Base-by-base conservation (phyloP, 2,888 invertebrate genomes). In the Mechanitis mazaeus region DNA sequence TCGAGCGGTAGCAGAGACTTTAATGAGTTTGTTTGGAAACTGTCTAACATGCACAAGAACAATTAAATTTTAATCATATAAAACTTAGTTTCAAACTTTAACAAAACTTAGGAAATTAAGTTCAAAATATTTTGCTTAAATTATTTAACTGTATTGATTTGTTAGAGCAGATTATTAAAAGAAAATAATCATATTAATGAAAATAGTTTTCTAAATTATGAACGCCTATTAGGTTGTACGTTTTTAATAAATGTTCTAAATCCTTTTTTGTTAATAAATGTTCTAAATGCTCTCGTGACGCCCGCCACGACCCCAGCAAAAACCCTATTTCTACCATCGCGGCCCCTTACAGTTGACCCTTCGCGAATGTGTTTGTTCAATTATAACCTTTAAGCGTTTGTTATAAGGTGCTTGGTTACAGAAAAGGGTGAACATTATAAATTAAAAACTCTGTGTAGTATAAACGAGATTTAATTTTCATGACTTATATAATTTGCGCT, bases 41-140 rank as follows among this genome's bases (percentile, higher is more conserved):
- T 47, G 47, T 50, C 50, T 50, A 31, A 50, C 50, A 50, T 63
- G 54, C 54, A 56, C 46, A 54, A 33, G 42, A 60, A 60, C 63
- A 63, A 63, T 65, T 63, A 56, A 60, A 60, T 54, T 46, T 45
- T 60, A 63, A 65, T 60, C 63, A 58, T 11, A 54, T 59, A 53
- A 45, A 56, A 59, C 38, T 50, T 20, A 58, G 20, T 58, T 63
- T 45, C 53, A 63, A 63, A 60, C 60, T 65, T 50, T 33, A 56
- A 60, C 65, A 54, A 20, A 20, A 20, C 56, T 47, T 62, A 54
- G 59, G 54, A 55, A 60, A 45, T 9, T 56, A 63, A 65, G 60
- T 65, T 54, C 61, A 53, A 59, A 45, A 50, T 50, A 31, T 50
- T 31, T 11, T 50, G 31, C 7, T 50, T 31, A 6, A n/a, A 31